Conservation (phyloP, 1,140 invertebrate species). For the Phymastichus coffea region DNA sequence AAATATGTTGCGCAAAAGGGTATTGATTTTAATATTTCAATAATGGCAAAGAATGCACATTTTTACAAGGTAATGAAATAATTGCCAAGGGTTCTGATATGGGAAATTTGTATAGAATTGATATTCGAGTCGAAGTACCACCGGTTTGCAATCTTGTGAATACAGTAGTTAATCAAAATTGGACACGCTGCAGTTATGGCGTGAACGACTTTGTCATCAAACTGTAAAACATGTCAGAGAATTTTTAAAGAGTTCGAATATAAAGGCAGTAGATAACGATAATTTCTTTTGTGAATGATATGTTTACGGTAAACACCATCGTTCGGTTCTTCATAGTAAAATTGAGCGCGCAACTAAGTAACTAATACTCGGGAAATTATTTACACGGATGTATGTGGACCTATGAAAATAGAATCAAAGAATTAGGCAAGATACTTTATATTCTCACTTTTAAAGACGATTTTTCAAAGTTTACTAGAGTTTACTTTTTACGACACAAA, state of each 20-base stretch:
- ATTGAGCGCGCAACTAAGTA: background rate
- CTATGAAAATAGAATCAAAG: constrained; percentile 1
- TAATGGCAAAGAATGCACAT: background rate
- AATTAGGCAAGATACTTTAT: constrained; percentile 2
- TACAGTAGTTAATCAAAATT: no score
- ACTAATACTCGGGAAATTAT: background rate
- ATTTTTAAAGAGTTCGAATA: background rate
- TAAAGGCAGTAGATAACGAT: background rate
- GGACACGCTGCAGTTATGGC: background rate
- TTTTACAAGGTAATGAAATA: background rate
- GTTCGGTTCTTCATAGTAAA: background rate
- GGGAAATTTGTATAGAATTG: background rate
- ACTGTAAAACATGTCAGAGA: background rate
- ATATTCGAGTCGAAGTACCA: background rate
- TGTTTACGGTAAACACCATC: background rate
- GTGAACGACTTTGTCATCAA: background rate
- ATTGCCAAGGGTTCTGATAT: no score
- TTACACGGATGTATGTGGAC: constrained; percentile 5
- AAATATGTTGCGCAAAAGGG: background rate
- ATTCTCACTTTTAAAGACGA: constrained; percentile 14
- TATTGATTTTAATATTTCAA: background rate
- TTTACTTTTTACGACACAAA: constrained; percentile 5
- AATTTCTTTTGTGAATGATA: background rate
- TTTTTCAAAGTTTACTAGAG: constrained; percentile 9
- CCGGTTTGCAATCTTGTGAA: background rate